Conservation (phyloP, 2,888 invertebrate genomes). For the Poecilobothrus nobilitatus region DNA sequence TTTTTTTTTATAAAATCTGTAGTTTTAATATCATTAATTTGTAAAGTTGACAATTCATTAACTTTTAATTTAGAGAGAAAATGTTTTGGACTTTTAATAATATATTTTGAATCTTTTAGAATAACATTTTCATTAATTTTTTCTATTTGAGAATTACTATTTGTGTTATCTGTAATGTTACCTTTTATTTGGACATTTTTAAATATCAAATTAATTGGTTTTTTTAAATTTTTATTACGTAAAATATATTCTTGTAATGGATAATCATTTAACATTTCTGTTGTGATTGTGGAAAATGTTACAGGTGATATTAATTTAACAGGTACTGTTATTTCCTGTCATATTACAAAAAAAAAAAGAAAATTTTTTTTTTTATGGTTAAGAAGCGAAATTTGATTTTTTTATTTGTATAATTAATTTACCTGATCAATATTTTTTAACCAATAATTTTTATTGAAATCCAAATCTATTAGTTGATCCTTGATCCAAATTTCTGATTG, state of each 20-base stretch:
- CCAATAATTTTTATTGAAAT: slow-evolving; percentile 28
- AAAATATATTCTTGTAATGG: not conserved
- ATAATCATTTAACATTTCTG: not conserved
- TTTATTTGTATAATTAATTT: slow-evolving; percentile 12
- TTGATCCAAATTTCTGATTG: slow-evolving; percentile 23
- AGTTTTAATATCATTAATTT: slow-evolving; percentile 27
- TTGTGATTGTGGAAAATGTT: not conserved
- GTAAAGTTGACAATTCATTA: not conserved
- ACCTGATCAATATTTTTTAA: slow-evolving; percentile 32
- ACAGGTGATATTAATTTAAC: not conserved
- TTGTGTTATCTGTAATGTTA: not conserved
- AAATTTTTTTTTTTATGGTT: too few relatives aligned
- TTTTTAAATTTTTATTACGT: not conserved
- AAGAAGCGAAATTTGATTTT: not conserved
- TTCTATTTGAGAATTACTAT: not conserved
- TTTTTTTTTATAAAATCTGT: slow-evolving; percentile 28
- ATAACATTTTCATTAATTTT: not conserved
- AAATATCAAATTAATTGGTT: not conserved
- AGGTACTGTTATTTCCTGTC: not conserved
- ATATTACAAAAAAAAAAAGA: too few relatives aligned
- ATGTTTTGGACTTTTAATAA: not conserved
- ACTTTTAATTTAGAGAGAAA: not conserved
- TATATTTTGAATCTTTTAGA: not conserved
- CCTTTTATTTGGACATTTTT: not conserved
- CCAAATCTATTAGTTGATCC: slow-evolving; percentile 20